phyloP scores from a whole-genome alignment of 2,113 vertebrate species.

The Vulpes vulpes region DNA sequence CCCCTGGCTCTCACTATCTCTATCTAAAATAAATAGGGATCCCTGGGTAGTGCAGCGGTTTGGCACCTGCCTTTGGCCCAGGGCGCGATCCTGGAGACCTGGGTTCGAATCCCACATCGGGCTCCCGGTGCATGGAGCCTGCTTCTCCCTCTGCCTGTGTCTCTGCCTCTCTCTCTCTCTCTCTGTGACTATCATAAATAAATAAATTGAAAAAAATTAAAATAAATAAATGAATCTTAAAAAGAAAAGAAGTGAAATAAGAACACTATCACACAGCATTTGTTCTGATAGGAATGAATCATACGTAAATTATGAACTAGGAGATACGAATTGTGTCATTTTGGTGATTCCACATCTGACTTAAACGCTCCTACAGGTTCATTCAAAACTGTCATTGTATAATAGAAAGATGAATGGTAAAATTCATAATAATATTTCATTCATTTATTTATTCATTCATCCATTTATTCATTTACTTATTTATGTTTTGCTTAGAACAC shows the following conservation, averaged over 20 bases:
- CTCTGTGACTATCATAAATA: neutral
- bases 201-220: too few species aligned
- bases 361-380: neutral
- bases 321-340: neutral
- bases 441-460: neutral
- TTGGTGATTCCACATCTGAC: neutral
- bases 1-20: neutral
- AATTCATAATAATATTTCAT: neutral
- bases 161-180: neutral
- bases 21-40: neutral
- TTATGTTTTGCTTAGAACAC: neutral
- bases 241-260: neutral
- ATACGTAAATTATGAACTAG: fast-evolving
- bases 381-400: neutral
- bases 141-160: too few species aligned
- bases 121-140: too few species aligned
- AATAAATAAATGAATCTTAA: neutral
- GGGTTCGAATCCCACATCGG: too few species aligned
- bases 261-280: neutral
- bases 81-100: too few species aligned
- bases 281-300: neutral
- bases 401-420: neutral
- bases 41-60: too few species aligned
- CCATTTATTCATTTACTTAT: neutral
- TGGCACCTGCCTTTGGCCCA: too few species aligned